Evolutionary conservation across 2,797 vertebrate genomes (phyloP), one percentile per base, ranked within the genome.

Genomic region (Amblyraja radiata): DNA sequence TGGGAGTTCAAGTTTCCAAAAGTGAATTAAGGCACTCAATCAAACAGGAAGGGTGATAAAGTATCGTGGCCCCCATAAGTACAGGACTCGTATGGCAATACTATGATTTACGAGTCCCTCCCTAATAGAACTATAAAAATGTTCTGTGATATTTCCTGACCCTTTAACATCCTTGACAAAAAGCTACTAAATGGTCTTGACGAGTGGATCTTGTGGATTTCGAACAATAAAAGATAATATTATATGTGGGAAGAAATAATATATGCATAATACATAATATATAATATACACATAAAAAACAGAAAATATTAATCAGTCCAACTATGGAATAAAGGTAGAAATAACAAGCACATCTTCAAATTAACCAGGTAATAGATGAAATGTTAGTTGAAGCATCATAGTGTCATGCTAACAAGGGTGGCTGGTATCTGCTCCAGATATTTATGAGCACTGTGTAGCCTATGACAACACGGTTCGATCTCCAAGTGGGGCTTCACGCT

Each of bases 251-350:
- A 46, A 46, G 46, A 46, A 46, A 46, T 46, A 46, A 46, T 46
- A 46, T 46, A 46, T 46, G 46, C 46, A 46, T 46, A 46, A 46
- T 3, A 46, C 46, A 46, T 46, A 46, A 46, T 46, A 46, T 46
- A 46, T 46, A 46, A 46, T 46, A 46, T 46, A 3, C 46, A 46
- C 46, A 46, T 46, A 3, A 46, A 2, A 28, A 68, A 68, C 86
- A 71, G n/a, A 71, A 32, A 88, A 65, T 71, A n/a, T 90, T 83
- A 90, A 90, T 68, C 61, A 68, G 65, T 18, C 32, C 39, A 90
- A 68, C 63, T 71, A 23, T 39, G 65, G 65, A 90, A 90, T 71
- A 90, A 90, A 13, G n/a, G 6, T 71, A 36, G 61, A 90, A 71
- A 71, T 71, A 32, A 46, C 32, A 90, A 8, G 18, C 18, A 21